Base-by-base conservation (phyloP, 1,140 invertebrate genomes). In the Sitodiplosis mosellana region DNA sequence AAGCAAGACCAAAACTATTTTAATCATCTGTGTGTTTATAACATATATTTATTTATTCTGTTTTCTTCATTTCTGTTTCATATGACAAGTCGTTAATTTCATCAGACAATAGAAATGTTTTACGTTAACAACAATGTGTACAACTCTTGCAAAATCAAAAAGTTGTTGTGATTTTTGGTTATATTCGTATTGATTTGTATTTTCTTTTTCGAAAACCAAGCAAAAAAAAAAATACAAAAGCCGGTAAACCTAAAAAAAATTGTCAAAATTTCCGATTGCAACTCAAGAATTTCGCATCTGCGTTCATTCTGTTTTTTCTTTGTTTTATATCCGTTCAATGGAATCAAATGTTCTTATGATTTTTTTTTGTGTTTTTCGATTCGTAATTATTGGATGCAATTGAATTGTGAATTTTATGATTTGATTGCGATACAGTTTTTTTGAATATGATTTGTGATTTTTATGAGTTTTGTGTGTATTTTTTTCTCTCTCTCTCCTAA, bases 311-410 rank as follows among this genome's bases (percentile, higher is more conserved):
- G 15, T 44, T 14, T 4, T 15, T 3, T 7, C n/a, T 44, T 46
- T 45, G 45, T 36, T 45, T 49, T 49, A 17, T 10, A 21, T 45
- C 21, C 12, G 19, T 44, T n/a, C n/a, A 17, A 17, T 44, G 41
- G 22, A 27, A 44, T 44, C 18, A 15, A 44, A 42, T 42, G 48
- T 51, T 55, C 33, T 56, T 50, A 50, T 50, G 51, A 48, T 48
- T 51, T 52, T 52, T 38, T 56, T 49, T 52, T 45, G 61, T 61
- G 56, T 57, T 59, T 49, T 64, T 64, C 61, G 67, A 5, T 68
- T 65, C 64, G 67, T 66, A 54, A 64, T 57, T 61, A 64, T 65
- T 58, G 61, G 66, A 59, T 61, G 65, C 64, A 68, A 61, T 59
- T 67, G 51, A 51, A 54, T 22, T 49, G n/a, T n/a, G n/a, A n/a